Evolutionary conservation across 2,113 vertebrate species (phyloP).

Genomic region (Diphyllodes magnificus): DNA sequence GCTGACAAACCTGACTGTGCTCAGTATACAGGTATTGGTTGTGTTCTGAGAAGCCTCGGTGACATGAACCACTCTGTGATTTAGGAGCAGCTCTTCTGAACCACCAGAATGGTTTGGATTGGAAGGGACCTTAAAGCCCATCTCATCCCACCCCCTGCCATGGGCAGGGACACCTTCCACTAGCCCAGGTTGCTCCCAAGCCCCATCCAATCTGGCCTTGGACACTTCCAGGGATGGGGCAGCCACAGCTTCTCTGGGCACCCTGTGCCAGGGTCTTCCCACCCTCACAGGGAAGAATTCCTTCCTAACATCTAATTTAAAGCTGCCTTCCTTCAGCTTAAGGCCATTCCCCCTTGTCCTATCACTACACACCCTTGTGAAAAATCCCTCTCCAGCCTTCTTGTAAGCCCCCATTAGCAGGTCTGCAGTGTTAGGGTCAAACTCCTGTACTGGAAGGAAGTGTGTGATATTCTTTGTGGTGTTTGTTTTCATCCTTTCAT

Average conservation of each 20-base stretch:
- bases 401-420: neutral
- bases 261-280: neutral
- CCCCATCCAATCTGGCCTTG: fast-evolving
- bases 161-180: neutral
- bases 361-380: neutral
- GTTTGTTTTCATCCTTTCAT: neutral
- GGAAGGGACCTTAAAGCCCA: neutral
- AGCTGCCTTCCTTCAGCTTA: neutral
- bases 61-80: neutral
- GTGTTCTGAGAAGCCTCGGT: neutral
- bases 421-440: neutral
- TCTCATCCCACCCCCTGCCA: neutral
- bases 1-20: slow-evolving; percentile 86
- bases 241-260: neutral
- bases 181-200: neutral
- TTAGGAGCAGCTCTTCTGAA: neutral
- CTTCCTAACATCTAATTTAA: neutral
- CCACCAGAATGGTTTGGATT: neutral
- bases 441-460: neutral
- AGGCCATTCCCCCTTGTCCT: neutral
- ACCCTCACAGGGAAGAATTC: neutral
- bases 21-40: slow-evolving; percentile 91
- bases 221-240: neutral
- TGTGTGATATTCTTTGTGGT: neutral
- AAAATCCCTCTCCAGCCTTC: neutral